Evolutionary conservation across 2,888 invertebrate genomes (phyloP), one percentile per base, ranked within the genome.

Genomic region (Allophyes oxyacanthae): DNA sequence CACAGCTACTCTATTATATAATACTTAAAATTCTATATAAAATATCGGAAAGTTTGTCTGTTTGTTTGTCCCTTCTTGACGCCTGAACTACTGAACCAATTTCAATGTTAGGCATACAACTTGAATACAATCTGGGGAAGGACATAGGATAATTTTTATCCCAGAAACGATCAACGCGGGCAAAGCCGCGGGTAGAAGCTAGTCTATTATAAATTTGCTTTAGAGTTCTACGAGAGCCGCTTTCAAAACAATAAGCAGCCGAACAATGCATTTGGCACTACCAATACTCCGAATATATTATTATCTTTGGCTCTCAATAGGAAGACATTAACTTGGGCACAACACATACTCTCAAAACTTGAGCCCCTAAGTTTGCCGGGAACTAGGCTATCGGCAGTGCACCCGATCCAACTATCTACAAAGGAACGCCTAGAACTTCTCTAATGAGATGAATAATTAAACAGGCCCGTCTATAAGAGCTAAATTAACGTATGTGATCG

Each of bases 381-480:
- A 90, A 90, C 86, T 91, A 85, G 88, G 90, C 84, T 90, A 91
- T 91, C 87, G 87, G 77, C 79, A 78, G 81, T 82, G 85, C 87
- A 86, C 82, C 81, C 82, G 78, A 78, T 74, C 77, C 79, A 80
- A 80, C 86, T 83, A 84, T 81, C 73, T 81, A 87, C 88, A 86
- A 89, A 87, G 90, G 90, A 85, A 86, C 84, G 86, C 83, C 59
- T 81, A 81, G 83, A 90, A 91, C 86, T 91, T 89, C 85, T 84
- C 86, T 92, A 92, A 92, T 91, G 90, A 92, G 91, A 90, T 90
- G 90, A 91, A 91, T 92, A 91, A 92, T 92, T 90, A 89, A 91
- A 85, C 87, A 85, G 85, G 74, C 74, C 72, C 56, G 78, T 81
- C 79, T 81, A 81, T 78, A 71, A 50, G 55, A 56, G 54, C 61